phyloP scores from a whole-genome alignment of 2,888 invertebrate genomes.

The Ophraella communa region DNA sequence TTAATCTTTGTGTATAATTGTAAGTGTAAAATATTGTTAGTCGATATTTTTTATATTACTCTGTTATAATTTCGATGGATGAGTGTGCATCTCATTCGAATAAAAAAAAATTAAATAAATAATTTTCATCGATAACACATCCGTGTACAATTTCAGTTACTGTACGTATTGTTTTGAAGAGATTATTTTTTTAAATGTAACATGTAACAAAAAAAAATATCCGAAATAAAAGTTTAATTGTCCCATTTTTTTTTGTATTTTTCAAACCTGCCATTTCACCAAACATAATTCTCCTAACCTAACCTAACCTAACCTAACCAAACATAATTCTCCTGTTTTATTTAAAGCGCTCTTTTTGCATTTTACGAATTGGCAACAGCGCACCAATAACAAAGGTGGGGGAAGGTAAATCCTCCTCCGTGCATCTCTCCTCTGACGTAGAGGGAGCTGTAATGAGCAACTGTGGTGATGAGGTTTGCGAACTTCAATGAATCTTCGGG shows the following conservation, averaged over 20 bases:
- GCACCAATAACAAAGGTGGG: no score
- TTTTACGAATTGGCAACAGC: no score
- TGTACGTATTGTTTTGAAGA: conserved; percentile 35
- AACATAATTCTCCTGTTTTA: no score
- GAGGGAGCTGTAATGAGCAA: no score
- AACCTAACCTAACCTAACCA: no score
- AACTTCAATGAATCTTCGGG: no score
- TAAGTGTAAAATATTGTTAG: conserved; percentile 37
- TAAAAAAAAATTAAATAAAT: not conserved
- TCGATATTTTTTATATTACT: conserved; percentile 35
- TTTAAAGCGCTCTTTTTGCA: no score
- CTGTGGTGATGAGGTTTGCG: no score
- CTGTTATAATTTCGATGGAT: conserved; percentile 26
- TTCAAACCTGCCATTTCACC: not conserved
- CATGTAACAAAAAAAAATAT: conserved; percentile 32
- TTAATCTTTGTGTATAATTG: conserved; percentile 1
- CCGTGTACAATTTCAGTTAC: conserved; percentile 26
- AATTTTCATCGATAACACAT: not conserved
- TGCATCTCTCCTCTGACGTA: no score
- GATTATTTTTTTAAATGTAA: conserved; percentile 41
- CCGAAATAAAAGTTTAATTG: conserved; percentile 37
- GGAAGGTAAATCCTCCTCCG: no score
- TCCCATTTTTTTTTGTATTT: conserved; percentile 9
- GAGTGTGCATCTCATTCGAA: conserved; percentile 23
- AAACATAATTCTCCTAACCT: not conserved